Base-by-base conservation (phyloP, 2,888 invertebrate genomes). In the Dolichomitus sp. region DNA sequence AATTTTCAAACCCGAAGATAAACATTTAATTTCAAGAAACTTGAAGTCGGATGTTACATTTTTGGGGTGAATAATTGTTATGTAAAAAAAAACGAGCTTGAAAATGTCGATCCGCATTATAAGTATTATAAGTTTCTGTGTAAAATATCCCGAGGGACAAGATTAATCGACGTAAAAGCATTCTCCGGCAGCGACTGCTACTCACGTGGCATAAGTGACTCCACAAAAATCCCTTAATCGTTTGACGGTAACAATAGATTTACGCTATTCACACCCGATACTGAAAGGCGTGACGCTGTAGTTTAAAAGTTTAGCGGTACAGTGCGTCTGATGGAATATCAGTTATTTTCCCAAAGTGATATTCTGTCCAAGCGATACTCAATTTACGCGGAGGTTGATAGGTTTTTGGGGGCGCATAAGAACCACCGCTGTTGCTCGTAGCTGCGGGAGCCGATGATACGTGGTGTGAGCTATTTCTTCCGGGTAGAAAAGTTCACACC, bases 281-380 rank as follows among this genome's bases (percentile, higher is more conserved):
- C 65, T 33, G 61, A 52, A 12, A 68, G 17, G 68, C 68, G 68
- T 74, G 74, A 63, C 74, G 74, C 33, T 48, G 72, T n/a, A n/a
- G n/a, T n/a, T 48, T 40, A 5, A 23, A 69, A 50, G 69, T 69
- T 80, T 69, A 11, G 9, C 30, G 40, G 33, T 45, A 14, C 40
- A 57, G 66, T 42, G 70, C 37, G 50, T 50, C 48, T 52, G 33
- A 50, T 52, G 33, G 48, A 37, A 50, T 65, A 65, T 66, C 66
- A 50, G 11, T 68, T 68, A n/a, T 50, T 68, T 30, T 33, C 45
- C 30, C 30, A 27, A 17, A 1, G 1, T 23, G n/a, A n/a, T n/a
- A n/a, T 9, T 30, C 19, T 23, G 11, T 11, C 23, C 9, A 27
- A 17, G 27, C 33, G 50, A 50, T 33, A 48, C 45, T 11, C 45